Conservation (phyloP, 1,140 invertebrate genomes). For the Palaemon carinicauda region DNA sequence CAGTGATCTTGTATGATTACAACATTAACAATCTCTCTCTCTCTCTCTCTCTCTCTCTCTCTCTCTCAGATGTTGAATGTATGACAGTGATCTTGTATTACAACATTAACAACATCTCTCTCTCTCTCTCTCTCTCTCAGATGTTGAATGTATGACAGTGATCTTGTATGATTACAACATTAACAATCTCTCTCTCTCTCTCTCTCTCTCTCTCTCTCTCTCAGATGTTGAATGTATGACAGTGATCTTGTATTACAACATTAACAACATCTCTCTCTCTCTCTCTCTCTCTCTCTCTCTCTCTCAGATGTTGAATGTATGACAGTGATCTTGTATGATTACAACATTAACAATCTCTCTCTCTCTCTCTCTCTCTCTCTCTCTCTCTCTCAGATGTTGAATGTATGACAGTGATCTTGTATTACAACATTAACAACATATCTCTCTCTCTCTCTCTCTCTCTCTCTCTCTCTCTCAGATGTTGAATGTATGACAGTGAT, state of each 20-base stretch:
- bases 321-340: too few species aligned
- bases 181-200: neutral
- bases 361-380: neutral
- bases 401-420: too few species aligned
- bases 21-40: neutral
- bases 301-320: too few species aligned
- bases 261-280: neutral
- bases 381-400: too few species aligned
- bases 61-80: too few species aligned
- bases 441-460: neutral
- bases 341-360: neutral
- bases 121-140: neutral
- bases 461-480: neutral
- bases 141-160: too few species aligned
- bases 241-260: too few species aligned
- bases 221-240: too few species aligned
- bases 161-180: neutral
- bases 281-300: neutral
- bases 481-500: too few species aligned
- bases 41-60: neutral
- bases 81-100: too few species aligned
- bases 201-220: neutral
- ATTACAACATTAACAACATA: too few species aligned
- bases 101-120: too few species aligned
- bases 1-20: neutral